Percentiles rank a stretch among this genome's conserved stretches.
phyloP scores from a whole-genome alignment of 2,888 invertebrate genomes.

The Torymus auratus region DNA sequence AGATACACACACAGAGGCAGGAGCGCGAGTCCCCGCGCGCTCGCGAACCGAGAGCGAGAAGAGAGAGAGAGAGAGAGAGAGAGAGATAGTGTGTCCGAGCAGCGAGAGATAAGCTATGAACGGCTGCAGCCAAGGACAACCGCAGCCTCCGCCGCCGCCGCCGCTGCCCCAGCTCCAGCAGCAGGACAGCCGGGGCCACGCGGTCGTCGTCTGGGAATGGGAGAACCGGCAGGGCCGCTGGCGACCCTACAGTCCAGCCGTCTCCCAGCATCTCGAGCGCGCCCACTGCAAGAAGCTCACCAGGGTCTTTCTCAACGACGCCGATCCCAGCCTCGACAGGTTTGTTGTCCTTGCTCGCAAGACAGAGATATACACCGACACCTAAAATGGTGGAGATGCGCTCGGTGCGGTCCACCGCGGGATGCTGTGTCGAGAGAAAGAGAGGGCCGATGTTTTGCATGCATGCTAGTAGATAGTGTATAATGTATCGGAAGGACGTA shows the following conservation, averaged over 20 bases:
- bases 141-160: constrained; percentile 18
- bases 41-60: too few relatives aligned
- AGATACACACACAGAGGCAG: background rate
- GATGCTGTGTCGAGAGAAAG: constrained; percentile 10
- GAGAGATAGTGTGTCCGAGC: background rate
- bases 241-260: constrained; percentile 91
- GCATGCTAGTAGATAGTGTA: too few relatives aligned
- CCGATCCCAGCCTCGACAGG: constrained; percentile 87
- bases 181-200: constrained; percentile 78
- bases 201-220: constrained; percentile 91
- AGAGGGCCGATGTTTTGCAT: constrained; percentile 13
- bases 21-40: background rate
- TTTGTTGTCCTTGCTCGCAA: constrained; percentile 49
- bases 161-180: constrained; percentile 31
- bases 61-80: background rate
- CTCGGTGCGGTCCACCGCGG: background rate
- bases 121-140: constrained; percentile 53
- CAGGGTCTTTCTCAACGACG: constrained; percentile 90
- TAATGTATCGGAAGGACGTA: background rate
- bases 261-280: constrained; percentile 89
- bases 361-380: background rate
- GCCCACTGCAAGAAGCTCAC: constrained; percentile 90
- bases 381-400: constrained; percentile 7
- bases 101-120: constrained; percentile 65
- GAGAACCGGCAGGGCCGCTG: constrained; percentile 85